Evolutionary conservation across 2,113 vertebrate species (phyloP).

Genomic region (Myocastor coypus): DNA sequence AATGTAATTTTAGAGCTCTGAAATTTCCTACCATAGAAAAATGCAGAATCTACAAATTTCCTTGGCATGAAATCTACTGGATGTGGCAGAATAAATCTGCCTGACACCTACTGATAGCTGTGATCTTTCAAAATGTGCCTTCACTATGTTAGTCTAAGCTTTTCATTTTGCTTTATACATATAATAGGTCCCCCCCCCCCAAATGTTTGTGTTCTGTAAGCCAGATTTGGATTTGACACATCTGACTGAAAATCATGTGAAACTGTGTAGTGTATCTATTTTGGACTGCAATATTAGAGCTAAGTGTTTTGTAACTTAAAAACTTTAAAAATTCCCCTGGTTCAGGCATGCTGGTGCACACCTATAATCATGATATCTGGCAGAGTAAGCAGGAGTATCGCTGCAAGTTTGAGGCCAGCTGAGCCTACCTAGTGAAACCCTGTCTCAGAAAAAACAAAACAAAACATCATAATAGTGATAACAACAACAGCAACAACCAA

Average conservation of each 20-base stretch:
- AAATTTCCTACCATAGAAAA: neutral
- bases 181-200: neutral
- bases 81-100: neutral
- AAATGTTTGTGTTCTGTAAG: neutral
- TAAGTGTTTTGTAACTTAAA: neutral
- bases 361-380: neutral
- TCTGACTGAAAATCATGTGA: neutral
- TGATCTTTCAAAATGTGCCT: neutral
- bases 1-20: neutral
- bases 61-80: neutral
- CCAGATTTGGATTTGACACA: neutral
- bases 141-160: neutral
- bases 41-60: neutral
- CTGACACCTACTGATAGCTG: neutral
- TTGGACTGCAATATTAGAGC: neutral
- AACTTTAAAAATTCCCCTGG: constrained; percentile 16
- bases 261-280: neutral
- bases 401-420: neutral
- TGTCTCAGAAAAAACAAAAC: neutral
- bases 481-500: too few relatives aligned
- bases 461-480: neutral
- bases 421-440: neutral
- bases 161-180: constrained; percentile 23
- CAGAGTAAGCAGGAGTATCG: neutral
- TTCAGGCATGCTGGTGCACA: neutral